These are phyloP conservation scores for Falco novaeseelandiae DNA, from an alignment of 2,797 vertebrate species.

Conservation along the genomic window DNA sequence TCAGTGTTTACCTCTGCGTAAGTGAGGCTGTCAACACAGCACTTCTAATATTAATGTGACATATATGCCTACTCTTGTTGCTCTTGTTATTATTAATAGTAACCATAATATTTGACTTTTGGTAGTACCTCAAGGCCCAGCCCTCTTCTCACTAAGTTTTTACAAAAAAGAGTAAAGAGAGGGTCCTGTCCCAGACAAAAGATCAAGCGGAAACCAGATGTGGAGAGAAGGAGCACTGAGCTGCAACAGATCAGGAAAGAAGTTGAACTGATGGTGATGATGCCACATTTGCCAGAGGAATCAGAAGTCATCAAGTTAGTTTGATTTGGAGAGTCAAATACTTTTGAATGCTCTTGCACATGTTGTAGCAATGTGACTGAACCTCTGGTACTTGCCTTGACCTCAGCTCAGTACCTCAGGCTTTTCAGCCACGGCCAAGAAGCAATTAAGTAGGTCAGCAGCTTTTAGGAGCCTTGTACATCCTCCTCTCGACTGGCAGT, in stretches of 20 bases:
- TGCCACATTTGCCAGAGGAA: not conserved
- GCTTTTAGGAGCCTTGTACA: not conserved
- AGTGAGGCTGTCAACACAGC: slow-evolving; percentile 13
- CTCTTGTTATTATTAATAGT: slow-evolving; percentile 15
- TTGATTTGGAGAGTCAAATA: not conserved
- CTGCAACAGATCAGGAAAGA: not conserved
- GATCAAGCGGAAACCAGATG: not conserved
- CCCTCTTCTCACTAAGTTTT: not conserved
- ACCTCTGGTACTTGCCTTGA: not conserved
- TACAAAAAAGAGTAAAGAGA: not conserved
- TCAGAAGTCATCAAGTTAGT: not conserved
- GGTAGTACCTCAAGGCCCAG: not conserved
- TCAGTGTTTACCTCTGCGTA: slow-evolving; percentile 23
- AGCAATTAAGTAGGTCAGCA: not conserved
- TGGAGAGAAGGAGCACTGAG: not conserved
- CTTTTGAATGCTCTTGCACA: not conserved
- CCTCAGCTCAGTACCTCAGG: not conserved
- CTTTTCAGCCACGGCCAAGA: not conserved
- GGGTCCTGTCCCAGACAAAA: not conserved
- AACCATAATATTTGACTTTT: slow-evolving; percentile 41
- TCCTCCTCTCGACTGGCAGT: not conserved
- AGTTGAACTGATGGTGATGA: not conserved
- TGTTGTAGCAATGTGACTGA: not conserved
- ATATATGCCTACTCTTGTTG: slow-evolving; percentile 10
- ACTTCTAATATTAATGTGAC: not conserved